Evolutionary conservation across 2,888 invertebrate species (phyloP).

Genomic region (Diadromus collaris): DNA sequence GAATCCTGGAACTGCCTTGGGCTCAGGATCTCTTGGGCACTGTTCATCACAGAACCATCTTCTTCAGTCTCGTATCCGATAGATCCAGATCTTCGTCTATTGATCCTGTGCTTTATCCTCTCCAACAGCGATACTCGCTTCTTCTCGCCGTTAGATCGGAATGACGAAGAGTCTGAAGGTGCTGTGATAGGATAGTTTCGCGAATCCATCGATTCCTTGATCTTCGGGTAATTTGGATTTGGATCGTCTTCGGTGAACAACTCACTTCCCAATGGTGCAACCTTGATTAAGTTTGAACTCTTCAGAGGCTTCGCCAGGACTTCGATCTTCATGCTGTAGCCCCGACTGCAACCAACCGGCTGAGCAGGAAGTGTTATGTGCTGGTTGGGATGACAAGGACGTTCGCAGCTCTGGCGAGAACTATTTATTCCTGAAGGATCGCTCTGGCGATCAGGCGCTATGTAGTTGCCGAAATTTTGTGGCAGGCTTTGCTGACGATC

Average conservation of each 20-base stretch:
- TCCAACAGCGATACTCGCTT: slow-evolving; percentile 37
- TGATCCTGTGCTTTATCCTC: slow-evolving; percentile 47
- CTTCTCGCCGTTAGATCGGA: background rate
- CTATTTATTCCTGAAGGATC: background rate
- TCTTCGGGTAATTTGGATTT: slow-evolving; percentile 10
- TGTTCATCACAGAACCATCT: slow-evolving; percentile 21
- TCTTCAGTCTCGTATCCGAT: slow-evolving; percentile 15
- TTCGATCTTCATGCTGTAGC: slow-evolving; percentile 56
- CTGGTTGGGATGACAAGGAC: slow-evolving; percentile 30
- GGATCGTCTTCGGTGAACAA: background rate
- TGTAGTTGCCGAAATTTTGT: slow-evolving; percentile 15
- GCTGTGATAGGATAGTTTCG: background rate
- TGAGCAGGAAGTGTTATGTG: slow-evolving; percentile 55
- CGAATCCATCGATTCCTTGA: background rate
- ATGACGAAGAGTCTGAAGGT: background rate
- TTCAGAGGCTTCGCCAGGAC: slow-evolving; percentile 47
- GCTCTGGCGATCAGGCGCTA: slow-evolving; percentile 15
- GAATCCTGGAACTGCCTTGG: slow-evolving; percentile 59
- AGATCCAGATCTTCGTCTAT: slow-evolving; percentile 25
- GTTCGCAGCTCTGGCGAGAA: slow-evolving; percentile 20
- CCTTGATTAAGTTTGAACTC: background rate
- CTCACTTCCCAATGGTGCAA: background rate
- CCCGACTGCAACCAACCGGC: slow-evolving; percentile 40
- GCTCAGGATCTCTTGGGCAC: slow-evolving; percentile 59
- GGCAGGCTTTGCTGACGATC: slow-evolving; percentile 43